Percentiles rank a stretch among this genome's conserved stretches.
phyloP scores from a whole-genome alignment of 1,140 invertebrate genomes.

The Atta cephalotes region DNA sequence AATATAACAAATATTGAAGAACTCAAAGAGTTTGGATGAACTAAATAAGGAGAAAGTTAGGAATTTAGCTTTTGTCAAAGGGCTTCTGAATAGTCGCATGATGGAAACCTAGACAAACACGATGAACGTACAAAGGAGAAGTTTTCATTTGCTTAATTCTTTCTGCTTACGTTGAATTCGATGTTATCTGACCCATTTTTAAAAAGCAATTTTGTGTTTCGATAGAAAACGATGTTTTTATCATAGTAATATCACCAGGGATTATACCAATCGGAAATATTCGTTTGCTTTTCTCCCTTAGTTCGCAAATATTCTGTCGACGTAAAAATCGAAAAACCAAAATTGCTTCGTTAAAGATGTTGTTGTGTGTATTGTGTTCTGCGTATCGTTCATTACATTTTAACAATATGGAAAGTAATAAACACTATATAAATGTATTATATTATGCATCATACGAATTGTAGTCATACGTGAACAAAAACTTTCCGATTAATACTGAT shows the following conservation, averaged over 20 bases:
- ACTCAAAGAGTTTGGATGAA: neutral
- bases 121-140: neutral
- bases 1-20: neutral
- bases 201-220: slow-evolving; percentile 24
- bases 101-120: neutral
- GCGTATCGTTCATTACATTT: neutral
- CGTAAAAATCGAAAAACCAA: neutral
- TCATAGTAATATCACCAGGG: neutral
- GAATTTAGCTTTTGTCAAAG: slow-evolving; percentile 6
- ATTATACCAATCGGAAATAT: neutral
- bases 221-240: neutral
- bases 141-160: slow-evolving; percentile 21
- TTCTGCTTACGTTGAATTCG: slow-evolving; percentile 3
- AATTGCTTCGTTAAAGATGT: slow-evolving; percentile 10
- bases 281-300: neutral
- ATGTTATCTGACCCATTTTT: neutral
- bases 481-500: slow-evolving; percentile 3
- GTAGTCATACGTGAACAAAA: neutral
- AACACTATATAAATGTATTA: neutral
- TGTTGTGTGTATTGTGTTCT: neutral
- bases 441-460: neutral
- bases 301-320: neutral
- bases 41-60: neutral
- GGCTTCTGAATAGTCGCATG: slow-evolving; percentile 16
- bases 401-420: neutral